A percentile compares a stretch with the other conserved stretches of the same genome.
phyloP scores from a whole-genome alignment of 64 coral and sea anemone genomes.

The Porites australiensis region DNA sequence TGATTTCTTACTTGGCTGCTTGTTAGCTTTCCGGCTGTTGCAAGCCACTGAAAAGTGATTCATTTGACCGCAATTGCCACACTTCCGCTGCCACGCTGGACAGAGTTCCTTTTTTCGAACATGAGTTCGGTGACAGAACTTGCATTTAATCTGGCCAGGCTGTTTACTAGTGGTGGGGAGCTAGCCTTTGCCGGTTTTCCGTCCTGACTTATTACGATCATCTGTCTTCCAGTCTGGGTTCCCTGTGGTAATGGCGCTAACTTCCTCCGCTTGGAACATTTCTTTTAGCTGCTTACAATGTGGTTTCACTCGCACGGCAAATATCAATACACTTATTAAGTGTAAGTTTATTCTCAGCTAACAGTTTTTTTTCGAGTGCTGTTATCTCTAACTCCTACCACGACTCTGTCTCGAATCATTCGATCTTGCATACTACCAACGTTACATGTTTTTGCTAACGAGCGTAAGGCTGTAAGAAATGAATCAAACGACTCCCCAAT shows the following conservation, averaged over 20 bases:
- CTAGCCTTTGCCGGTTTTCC: not conserved
- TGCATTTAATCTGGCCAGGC: conserved; percentile 14
- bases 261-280: not conserved
- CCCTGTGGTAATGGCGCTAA: conserved; percentile 42
- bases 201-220: not conserved
- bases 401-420: conserved; percentile 14
- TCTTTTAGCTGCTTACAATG: not conserved
- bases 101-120: conserved; percentile 12
- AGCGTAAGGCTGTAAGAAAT: not conserved
- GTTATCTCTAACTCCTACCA: not conserved
- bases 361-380: not conserved
- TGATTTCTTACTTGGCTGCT: not conserved
- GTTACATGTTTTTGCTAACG: not conserved
- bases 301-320: conserved; percentile 22
- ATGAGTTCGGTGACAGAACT: conserved; percentile 19
- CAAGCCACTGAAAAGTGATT: conserved; percentile 28
- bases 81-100: conserved; percentile 24
- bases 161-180: not conserved
- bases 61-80: not conserved
- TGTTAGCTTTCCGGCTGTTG: not conserved
- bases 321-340: conserved; percentile 29
- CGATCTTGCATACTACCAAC: not conserved
- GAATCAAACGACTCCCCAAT: conserved; percentile 16
- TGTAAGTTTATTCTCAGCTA: conserved; percentile 3
- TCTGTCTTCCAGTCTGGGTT: not conserved